Conservation (phyloP, 1,140 invertebrate genomes). For the Pseudomyrmex pallidus region DNA sequence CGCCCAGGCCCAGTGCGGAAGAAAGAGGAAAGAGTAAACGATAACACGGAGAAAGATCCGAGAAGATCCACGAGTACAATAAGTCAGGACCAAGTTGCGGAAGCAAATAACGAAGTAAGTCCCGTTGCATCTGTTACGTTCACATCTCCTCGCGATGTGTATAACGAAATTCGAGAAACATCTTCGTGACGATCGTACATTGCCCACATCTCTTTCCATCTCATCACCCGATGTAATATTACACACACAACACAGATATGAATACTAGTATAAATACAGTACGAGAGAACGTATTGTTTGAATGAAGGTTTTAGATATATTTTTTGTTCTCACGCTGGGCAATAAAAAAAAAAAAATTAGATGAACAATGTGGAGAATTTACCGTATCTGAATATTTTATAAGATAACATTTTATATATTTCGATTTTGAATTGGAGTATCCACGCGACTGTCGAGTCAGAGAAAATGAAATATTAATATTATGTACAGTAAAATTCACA, state of each 20-base stretch:
- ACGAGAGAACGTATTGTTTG: not conserved
- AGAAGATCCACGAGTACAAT: slow-evolving; percentile 28
- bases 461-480: not conserved
- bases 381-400: too few relatives aligned
- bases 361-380: too few relatives aligned
- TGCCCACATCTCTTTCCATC: slow-evolving; percentile 7
- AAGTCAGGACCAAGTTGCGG: slow-evolving; percentile 21
- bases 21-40: not conserved
- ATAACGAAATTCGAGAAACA: slow-evolving; percentile 31
- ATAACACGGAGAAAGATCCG: slow-evolving; percentile 2
- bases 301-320: not conserved
- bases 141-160: not conserved
- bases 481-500: slow-evolving; percentile 31
- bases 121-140: slow-evolving; percentile 29
- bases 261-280: not conserved
- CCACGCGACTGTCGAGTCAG: too few relatives aligned
- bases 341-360: too few relatives aligned
- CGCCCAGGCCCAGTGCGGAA: not conserved
- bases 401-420: too few relatives aligned
- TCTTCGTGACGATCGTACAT: not conserved
- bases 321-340: not conserved
- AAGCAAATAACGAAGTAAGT: slow-evolving; percentile 53
- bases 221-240: not conserved
- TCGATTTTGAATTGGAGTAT: too few relatives aligned
- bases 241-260: not conserved